Percentiles rank a stretch among this genome's conserved stretches.
Conservation (phyloP, 1,140 invertebrate species). For the Trichogramma pretiosum region DNA sequence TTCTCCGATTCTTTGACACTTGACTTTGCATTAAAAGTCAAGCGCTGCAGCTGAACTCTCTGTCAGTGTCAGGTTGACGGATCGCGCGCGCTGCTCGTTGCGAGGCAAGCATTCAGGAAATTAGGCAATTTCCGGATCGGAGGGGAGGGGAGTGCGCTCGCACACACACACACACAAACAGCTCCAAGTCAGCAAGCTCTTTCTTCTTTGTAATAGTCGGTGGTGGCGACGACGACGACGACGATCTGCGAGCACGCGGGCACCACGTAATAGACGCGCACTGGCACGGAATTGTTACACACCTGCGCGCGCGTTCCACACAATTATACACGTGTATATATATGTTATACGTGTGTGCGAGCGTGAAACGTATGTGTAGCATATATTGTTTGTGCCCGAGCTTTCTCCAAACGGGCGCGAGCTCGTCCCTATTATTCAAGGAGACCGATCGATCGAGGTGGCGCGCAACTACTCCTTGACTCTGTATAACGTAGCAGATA, state of each 20-base stretch:
- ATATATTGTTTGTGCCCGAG: not conserved
- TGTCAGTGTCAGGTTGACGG: conserved; percentile 41
- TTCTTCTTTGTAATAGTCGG: too few species aligned
- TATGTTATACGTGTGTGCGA: not conserved
- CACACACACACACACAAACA: too few species aligned
- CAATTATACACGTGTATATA: too few species aligned
- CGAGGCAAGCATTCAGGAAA: conserved; percentile 49
- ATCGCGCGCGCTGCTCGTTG: conserved; percentile 44
- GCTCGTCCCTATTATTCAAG: conserved; percentile 13
- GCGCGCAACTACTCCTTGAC: too few species aligned
- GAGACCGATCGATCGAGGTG: conserved; percentile 32
- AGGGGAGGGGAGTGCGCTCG: too few species aligned
- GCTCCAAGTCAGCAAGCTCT: too few species aligned
- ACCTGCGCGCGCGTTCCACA: not conserved
- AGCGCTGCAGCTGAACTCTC: conserved; percentile 28
- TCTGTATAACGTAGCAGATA: too few species aligned
- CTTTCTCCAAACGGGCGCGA: not conserved
- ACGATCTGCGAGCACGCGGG: too few species aligned
- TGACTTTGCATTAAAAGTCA: conserved; percentile 48
- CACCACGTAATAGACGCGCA: too few species aligned
- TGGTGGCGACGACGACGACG: too few species aligned
- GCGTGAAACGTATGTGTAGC: too few species aligned
- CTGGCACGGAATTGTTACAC: not conserved
- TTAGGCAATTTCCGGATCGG: conserved; percentile 46
- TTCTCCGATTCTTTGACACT: too few species aligned